Base-by-base conservation (phyloP, 2,888 invertebrate genomes). In the Drosophila phalerata region DNA sequence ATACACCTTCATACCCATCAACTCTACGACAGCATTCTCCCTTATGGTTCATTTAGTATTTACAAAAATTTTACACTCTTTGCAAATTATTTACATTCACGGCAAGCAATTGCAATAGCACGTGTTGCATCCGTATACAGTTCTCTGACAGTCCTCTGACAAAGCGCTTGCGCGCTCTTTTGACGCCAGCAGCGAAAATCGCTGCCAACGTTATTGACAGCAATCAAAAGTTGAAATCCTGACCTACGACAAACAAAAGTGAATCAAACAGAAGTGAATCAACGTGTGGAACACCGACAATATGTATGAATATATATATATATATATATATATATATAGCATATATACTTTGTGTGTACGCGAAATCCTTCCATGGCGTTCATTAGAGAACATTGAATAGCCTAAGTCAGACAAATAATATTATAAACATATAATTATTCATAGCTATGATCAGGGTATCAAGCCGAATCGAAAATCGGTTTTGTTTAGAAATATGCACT, bases 161-260 rank as follows among this genome's bases (percentile, higher is more conserved):
- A 80, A 74, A 55, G 42, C 88, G 88, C 88, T 64, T 22, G 70
- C 79, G 67, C 86, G 73, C 85, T 85, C 85, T 86, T 88, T 25
- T 28, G 51, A 65, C 70, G 70, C 40, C 22, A 19, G 22, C 67
- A 25, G 71, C 49, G 52, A 51, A n/a, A 49, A 58, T 11, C 17
- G 17, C 37, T 37, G 38, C 28, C 13, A 28, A 42, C 53, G 17
- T 15, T 8, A 11, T 4, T 11, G 28, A 47, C 60, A 56, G 25
- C 53, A 32, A 40, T 70, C 32, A 17, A 73, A 75, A 65, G 61
- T 69, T 76, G 73, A 67, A 85, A 73, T 67, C 81, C 79, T 86
- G 85, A 85, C 85, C 85, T 85, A 85, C 70, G 88, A 75, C 81
- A 88, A 79, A 53, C 58, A 67, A 77, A 53, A 81, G 56, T 61